These are phyloP conservation scores for Cheirogaleus major DNA, from an alignment of 2,797 vertebrate genomes.

Conservation along the genomic window DNA sequence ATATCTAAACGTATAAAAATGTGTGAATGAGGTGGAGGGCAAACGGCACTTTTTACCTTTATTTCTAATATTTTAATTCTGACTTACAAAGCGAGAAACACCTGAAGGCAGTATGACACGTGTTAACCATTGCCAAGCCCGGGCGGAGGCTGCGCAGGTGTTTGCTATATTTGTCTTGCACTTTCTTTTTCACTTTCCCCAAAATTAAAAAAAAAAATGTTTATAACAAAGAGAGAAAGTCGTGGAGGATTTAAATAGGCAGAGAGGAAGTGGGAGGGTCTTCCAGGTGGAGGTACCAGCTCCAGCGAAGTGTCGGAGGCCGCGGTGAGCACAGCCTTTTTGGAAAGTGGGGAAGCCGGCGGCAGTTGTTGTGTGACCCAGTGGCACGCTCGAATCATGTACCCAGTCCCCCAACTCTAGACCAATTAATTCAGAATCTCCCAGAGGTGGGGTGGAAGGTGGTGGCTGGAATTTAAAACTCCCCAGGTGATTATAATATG, in stretches of 20 bases:
- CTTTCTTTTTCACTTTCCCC: background rate
- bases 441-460: rapidly evolving
- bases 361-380: background rate
- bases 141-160: background rate
- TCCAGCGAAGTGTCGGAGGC: background rate
- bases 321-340: background rate
- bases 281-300: background rate
- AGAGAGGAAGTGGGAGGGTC: background rate
- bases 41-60: background rate
- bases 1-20: background rate
- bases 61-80: background rate
- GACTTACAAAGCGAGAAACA: background rate
- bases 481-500: background rate
- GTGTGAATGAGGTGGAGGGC: background rate
- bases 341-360: background rate
- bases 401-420: background rate
- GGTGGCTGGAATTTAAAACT: background rate
- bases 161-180: background rate
- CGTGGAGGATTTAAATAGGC: background rate
- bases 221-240: background rate
- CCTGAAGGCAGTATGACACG: background rate
- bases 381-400: rapidly evolving
- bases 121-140: background rate
- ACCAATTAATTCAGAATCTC: background rate
- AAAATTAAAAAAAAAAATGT: background rate